These are phyloP conservation scores for Brienomyrus longianalis DNA, from an alignment of 2,113 vertebrate species.

Conservation along the genomic window DNA sequence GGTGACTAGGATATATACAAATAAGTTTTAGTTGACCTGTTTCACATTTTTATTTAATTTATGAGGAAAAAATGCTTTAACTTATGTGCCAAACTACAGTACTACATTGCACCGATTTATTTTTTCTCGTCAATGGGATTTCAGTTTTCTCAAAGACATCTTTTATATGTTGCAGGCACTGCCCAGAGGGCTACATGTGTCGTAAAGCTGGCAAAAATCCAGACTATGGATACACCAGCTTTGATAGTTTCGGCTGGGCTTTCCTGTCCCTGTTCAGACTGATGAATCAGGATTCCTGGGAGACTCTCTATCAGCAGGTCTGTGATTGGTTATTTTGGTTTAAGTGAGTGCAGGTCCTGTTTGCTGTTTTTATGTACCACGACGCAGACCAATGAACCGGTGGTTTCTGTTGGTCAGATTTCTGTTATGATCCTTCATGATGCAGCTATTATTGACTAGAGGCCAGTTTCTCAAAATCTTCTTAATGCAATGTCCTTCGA, in stretches of 20 bases:
- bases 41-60: background rate
- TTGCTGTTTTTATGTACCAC: background rate
- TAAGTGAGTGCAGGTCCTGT: background rate
- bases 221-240: conserved; percentile 94
- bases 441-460: background rate
- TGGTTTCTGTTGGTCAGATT: background rate
- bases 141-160: background rate
- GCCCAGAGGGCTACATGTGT: conserved; percentile 85
- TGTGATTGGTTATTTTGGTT: background rate
- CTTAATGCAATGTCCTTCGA: too few relatives aligned
- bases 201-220: conserved; percentile 89
- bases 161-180: conserved; percentile 66
- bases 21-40: conserved; percentile 21
- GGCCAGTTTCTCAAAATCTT: too few relatives aligned
- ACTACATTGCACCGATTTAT: background rate
- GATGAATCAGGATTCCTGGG: conserved; percentile 98
- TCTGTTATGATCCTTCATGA: background rate
- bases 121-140: background rate
- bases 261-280: conserved; percentile 95
- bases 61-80: background rate
- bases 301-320: conserved; percentile 96
- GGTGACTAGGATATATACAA: conserved; percentile 17
- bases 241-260: conserved; percentile 95
- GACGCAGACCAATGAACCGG: background rate
- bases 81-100: background rate